Evolutionary conservation across 2,797 vertebrate genomes (phyloP), one percentile per base, ranked within the genome.

Genomic region (Anas bernieri): DNA sequence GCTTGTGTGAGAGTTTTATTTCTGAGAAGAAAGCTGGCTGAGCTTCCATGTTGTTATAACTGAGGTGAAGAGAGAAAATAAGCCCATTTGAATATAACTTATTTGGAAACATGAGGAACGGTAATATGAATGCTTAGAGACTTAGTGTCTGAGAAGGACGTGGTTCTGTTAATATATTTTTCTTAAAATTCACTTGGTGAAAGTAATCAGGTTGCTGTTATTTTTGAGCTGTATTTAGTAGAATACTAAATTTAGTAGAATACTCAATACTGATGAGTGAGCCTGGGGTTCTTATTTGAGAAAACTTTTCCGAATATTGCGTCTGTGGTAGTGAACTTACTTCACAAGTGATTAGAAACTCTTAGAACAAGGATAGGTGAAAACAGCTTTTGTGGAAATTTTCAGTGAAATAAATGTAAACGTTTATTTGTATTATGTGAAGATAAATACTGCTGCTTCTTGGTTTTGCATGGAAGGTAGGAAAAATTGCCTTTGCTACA

Each of bases 131-230:
- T 46, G 2, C 50, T 80, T 86, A 76, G 74, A 21, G 63, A 30
- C 26, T 72, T 70, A 26, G 3, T 30, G 0, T 68, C 66, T 77
- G n/a, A 20, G 26, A 85, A 56, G 4, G 17, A 11, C 31, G 12
- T 7, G 6, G 12, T 59, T 84, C 59, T 82, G 8, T 59, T 94
- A 25, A 15, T 67, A 7, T 7, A 25, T 39, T 52, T 88, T 46
- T 21, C 33, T 23, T 1, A 39, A 59, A 77, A 69, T 72, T 9
- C 0, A 0, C 9, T 26, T 78, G 8, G 55, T 87, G 59, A 33
- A 77, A 66, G 21, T 73, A 26, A 48, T 83, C 21, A n/a, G 58
- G 18, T 18, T 54, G 5, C 26, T 75, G 10, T 43, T 63, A 18
- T 14, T 80, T 83, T 74, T 33, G 69, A 91, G 21, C 25, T 3